These are phyloP conservation scores for Caradrina kadenii DNA, from an alignment of 2,888 invertebrate species.

Conservation along the genomic window DNA sequence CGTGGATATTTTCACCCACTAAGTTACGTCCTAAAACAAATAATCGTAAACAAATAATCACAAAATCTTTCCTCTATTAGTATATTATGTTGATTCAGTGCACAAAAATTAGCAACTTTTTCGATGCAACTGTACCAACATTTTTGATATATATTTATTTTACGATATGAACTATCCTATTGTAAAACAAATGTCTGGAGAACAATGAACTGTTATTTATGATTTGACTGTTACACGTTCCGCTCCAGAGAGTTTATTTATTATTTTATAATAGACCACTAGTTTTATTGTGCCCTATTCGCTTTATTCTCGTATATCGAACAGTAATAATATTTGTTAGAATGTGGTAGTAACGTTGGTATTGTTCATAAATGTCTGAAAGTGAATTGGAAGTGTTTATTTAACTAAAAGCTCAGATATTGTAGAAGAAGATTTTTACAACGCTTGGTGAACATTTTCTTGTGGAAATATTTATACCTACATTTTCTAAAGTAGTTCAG, in stretches of 20 bases:
- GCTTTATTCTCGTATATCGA: slow-evolving; percentile 37
- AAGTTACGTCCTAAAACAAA: too few species aligned
- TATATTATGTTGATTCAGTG: neutral
- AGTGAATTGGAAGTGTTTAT: slow-evolving; percentile 39
- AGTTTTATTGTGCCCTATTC: slow-evolving; percentile 47
- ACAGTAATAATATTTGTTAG: slow-evolving; percentile 36
- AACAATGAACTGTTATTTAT: slow-evolving; percentile 55
- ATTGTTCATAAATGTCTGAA: slow-evolving; percentile 42
- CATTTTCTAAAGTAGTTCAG: neutral
- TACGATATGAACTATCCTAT: slow-evolving; percentile 15
- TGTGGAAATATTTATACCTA: neutral
- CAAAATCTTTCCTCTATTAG: too few species aligned
- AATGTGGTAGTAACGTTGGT: slow-evolving; percentile 13
- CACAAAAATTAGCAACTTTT: slow-evolving; percentile 22
- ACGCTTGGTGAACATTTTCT: neutral
- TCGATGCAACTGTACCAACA: neutral
- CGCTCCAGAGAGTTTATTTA: slow-evolving; percentile 53
- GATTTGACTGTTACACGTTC: slow-evolving; percentile 46
- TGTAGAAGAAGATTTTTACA: slow-evolving; percentile 9
- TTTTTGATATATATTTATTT: too few species aligned
- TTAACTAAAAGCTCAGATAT: slow-evolving; percentile 14
- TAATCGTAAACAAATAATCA: too few species aligned
- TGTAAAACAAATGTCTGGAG: slow-evolving; percentile 48
- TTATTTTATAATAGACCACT: slow-evolving; percentile 57
- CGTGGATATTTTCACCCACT: too few species aligned